Conservation (phyloP, 2,797 vertebrate genomes). For the Xiphorhynchus erythropygius region DNA sequence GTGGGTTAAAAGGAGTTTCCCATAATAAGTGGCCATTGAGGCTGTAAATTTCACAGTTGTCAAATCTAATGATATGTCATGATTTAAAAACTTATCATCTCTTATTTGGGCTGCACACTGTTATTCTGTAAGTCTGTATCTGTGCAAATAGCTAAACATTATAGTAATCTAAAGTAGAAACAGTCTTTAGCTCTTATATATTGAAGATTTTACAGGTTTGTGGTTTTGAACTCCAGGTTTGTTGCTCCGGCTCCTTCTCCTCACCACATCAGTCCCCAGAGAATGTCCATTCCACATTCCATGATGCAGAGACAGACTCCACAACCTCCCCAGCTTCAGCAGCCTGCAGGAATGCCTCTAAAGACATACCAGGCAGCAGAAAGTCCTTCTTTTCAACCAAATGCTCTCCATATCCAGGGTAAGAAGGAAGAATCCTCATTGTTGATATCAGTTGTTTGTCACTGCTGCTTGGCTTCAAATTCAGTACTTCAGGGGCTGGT, state of each 20-base stretch:
- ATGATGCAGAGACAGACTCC: slow-evolving; percentile 69
- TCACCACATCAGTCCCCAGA: slow-evolving; percentile 73
- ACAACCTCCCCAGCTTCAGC: slow-evolving; percentile 67
- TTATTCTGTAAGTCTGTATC: not conserved
- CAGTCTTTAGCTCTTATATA: not conserved
- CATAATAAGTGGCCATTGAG: not conserved
- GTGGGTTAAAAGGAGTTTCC: not conserved
- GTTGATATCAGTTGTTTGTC: not conserved
- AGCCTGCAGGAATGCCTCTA: slow-evolving; percentile 55
- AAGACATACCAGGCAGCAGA: slow-evolving; percentile 70
- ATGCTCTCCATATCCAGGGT: slow-evolving; percentile 79
- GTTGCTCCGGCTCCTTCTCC: slow-evolving; percentile 64
- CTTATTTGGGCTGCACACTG: not conserved
- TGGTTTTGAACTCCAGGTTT: slow-evolving; percentile 71
- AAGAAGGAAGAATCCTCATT: slow-evolving; percentile 2
- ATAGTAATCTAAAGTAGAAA: not conserved
- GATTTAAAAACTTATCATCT: not conserved
- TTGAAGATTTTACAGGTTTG: not conserved
- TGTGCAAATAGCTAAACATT: not conserved
- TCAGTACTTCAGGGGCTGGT: not conserved
- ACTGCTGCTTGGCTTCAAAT: not conserved
- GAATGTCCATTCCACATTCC: slow-evolving; percentile 55
- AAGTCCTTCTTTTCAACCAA: slow-evolving; percentile 70
- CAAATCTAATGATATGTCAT: not conserved
- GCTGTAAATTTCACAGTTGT: not conserved